phyloP scores from a whole-genome alignment of 2,888 invertebrate genomes.

The Dasypolia templi region DNA sequence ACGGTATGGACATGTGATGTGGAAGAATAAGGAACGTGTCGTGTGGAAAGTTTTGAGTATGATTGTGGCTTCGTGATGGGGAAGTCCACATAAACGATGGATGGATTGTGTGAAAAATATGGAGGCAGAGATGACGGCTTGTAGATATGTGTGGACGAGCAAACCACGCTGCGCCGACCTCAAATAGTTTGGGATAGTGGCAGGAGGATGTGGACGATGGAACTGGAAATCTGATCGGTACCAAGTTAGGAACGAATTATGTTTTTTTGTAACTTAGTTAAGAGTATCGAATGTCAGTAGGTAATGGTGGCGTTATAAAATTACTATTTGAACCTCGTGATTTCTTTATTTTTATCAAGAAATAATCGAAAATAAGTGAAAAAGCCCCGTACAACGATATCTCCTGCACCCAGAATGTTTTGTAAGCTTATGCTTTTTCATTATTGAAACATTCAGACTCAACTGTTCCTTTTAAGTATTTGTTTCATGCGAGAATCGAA shows the following conservation, averaged over 20 bases:
- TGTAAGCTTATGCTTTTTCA: too few relatives aligned
- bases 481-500: background rate
- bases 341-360: background rate
- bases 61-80: background rate
- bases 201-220: too few relatives aligned
- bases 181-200: background rate
- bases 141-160: background rate
- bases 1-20: background rate
- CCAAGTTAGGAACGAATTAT: background rate
- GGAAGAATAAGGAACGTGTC: background rate
- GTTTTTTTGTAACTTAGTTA: background rate
- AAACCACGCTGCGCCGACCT: background rate
- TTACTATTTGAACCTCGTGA: too few relatives aligned
- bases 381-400: background rate
- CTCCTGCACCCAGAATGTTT: background rate
- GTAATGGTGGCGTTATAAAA: background rate
- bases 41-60: background rate
- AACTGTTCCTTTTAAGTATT: background rate
- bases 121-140: background rate
- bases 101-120: background rate
- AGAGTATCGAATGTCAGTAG: background rate
- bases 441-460: background rate
- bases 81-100: background rate
- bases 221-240: background rate
- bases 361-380: background rate